These are phyloP conservation scores for Ailuropoda melanoleuca DNA, from an alignment of 2,113 vertebrate genomes.

Conservation along the genomic window DNA sequence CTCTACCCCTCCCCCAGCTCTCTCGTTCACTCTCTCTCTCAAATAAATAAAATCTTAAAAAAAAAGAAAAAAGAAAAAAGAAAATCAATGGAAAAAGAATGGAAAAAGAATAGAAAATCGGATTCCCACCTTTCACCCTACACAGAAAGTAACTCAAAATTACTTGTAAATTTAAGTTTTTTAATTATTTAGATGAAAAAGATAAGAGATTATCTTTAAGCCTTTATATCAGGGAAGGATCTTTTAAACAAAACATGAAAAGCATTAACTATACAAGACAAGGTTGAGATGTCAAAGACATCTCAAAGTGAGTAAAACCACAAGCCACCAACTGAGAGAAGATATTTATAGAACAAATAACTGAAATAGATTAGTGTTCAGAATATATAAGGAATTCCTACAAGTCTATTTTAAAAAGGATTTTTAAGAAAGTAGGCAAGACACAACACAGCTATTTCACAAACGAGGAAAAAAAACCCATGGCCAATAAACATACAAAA, in stretches of 20 bases:
- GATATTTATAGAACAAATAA: background rate
- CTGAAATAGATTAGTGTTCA: background rate
- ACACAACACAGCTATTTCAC: background rate
- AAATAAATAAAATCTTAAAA: too few species aligned
- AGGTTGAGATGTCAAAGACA: background rate
- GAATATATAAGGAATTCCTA: slow-evolving; percentile 20
- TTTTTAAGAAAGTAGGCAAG: background rate
- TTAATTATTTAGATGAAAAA: background rate
- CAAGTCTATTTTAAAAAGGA: background rate
- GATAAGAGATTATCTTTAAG: background rate
- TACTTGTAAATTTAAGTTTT: background rate
- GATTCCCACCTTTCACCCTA: background rate
- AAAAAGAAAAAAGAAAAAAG: too few species aligned
- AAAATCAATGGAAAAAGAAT: background rate
- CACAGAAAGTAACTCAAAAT: slow-evolving; percentile 26
- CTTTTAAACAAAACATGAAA: background rate
- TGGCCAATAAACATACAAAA: background rate
- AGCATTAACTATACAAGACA: background rate
- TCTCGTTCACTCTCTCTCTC: too few species aligned
- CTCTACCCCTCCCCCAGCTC: too few species aligned
- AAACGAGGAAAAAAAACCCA: background rate
- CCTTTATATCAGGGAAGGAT: background rate
- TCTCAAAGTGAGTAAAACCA: background rate
- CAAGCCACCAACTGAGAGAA: background rate
- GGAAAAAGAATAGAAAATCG: background rate